phyloP scores from a whole-genome alignment of 2,797 vertebrate genomes.

The Gastrophryne carolinensis region DNA sequence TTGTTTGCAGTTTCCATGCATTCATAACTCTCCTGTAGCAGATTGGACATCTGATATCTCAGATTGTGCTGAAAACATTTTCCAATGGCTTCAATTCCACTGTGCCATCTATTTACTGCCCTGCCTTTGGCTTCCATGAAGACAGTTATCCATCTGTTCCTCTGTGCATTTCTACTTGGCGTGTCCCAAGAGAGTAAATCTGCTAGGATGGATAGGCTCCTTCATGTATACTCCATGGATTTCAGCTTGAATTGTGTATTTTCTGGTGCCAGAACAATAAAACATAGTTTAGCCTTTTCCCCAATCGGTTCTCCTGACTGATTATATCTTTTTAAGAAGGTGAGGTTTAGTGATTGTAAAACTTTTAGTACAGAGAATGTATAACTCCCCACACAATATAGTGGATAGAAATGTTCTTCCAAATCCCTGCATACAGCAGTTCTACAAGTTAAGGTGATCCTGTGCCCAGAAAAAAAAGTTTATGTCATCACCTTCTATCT shows the following conservation, averaged over 20 bases:
- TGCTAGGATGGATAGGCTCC: conserved; percentile 32
- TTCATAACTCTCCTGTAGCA: background rate
- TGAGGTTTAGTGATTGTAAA: background rate
- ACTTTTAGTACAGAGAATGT: background rate
- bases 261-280: conserved; percentile 27
- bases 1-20: too few species aligned
- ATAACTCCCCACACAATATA: too few species aligned
- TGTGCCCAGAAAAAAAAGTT: too few species aligned
- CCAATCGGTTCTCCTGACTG: conserved; percentile 22
- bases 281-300: conserved; percentile 12
- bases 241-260: background rate
- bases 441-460: too few species aligned
- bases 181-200: conserved; percentile 24
- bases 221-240: conserved; percentile 10
- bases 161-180: conserved; percentile 22
- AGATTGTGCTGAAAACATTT: background rate
- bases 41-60: background rate
- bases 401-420: too few species aligned
- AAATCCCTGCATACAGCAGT: too few species aligned
- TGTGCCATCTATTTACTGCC: background rate
- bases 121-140: conserved; percentile 14
- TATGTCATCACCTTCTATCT: too few species aligned
- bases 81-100: background rate
- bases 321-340: background rate
- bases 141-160: conserved; percentile 29